Conservation (phyloP, 1,140 invertebrate species). For the Drosophila ficusphila region DNA sequence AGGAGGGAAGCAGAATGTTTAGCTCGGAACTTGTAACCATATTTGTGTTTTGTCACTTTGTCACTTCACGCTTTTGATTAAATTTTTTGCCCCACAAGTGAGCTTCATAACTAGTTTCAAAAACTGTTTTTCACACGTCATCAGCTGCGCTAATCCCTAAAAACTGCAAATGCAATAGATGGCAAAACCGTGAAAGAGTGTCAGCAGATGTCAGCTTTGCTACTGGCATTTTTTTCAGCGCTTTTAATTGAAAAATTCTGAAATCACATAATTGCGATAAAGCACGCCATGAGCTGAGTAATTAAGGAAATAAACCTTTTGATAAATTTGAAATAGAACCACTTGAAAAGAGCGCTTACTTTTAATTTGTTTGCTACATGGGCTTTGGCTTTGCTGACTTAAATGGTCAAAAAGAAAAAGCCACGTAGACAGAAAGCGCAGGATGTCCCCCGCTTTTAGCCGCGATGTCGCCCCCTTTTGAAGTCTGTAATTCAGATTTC, state of each 20-base stretch:
- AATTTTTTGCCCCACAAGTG: background rate
- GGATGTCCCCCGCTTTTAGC: background rate
- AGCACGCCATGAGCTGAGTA: conserved; percentile 39
- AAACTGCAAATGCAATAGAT: conserved; percentile 2
- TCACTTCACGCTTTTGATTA: conserved; percentile 17
- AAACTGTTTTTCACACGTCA: background rate
- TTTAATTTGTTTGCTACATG: conserved; percentile 16
- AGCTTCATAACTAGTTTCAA: background rate
- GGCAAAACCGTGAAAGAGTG: conserved; percentile 13
- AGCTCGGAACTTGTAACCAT: background rate
- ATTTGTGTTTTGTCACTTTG: conserved; percentile 6
- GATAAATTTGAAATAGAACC: conserved; percentile 8
- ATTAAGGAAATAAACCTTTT: conserved; percentile 55
- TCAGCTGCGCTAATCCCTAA: conserved; percentile 32
- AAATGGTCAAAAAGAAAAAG: conserved; percentile 63
- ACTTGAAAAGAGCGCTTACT: conserved; percentile 36
- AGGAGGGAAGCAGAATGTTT: background rate
- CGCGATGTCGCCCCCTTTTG: conserved; percentile 3
- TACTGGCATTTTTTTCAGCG: conserved; percentile 4
- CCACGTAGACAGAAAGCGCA: conserved; percentile 59
- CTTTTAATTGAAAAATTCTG: conserved; percentile 73
- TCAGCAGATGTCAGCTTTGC: background rate
- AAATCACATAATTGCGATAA: conserved; percentile 76
- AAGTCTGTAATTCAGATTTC: conserved; percentile 35
- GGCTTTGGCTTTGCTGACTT: background rate